Conservation (phyloP, 2,888 invertebrate genomes). For the Erpobdella octoculata region DNA sequence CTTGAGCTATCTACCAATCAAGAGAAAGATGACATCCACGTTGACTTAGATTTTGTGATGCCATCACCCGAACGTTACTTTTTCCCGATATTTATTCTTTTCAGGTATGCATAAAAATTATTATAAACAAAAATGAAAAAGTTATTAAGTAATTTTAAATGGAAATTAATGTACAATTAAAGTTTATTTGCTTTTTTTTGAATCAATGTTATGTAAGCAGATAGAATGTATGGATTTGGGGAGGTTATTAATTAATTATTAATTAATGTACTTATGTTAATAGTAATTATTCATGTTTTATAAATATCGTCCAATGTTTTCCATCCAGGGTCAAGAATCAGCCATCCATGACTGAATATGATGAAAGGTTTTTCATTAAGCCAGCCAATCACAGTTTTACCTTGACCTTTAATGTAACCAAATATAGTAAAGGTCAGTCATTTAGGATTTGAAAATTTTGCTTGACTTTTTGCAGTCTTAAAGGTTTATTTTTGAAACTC, state of each 20-base stretch:
- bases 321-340: neutral
- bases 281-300: neutral
- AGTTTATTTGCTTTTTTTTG: no score
- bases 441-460: neutral
- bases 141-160: no score
- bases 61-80: slow-evolving; percentile 36
- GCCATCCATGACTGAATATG: neutral
- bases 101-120: no score
- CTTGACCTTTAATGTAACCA: neutral
- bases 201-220: neutral
- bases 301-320: neutral
- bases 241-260: neutral
- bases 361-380: neutral
- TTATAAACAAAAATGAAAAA: no score
- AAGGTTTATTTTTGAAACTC: neutral
- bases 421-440: neutral
- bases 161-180: no score
- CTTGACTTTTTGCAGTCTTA: neutral
- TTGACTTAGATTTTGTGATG: slow-evolving; percentile 40
- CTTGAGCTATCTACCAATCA: slow-evolving; percentile 42
- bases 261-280: neutral
- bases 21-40: slow-evolving; percentile 40
- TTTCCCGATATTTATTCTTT: slow-evolving; percentile 42
- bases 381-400: neutral
- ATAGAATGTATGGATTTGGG: neutral